Evolutionary conservation across 2,797 vertebrate genomes (phyloP).

Genomic region (Lagocephalus sceleratus): DNA sequence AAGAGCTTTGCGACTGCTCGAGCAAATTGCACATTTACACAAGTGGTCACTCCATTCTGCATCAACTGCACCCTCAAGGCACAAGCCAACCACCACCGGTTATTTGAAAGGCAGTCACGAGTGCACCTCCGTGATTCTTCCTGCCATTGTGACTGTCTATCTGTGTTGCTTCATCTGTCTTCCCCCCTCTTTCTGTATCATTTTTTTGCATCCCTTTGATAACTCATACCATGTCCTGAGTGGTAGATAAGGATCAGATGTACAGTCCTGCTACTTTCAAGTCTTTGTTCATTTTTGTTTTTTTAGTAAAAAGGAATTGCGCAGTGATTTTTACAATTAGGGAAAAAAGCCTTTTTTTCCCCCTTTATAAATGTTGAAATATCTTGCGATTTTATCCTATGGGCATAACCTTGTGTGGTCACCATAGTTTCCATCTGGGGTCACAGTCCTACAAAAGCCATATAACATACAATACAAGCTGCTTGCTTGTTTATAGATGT

Average conservation of each 20-base stretch:
- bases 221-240: slow-evolving; percentile 25
- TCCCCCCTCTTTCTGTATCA: background rate
- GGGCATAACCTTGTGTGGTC: too few relatives aligned
- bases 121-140: slow-evolving; percentile 22
- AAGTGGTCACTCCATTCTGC: slow-evolving; percentile 37
- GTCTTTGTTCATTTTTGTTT: too few relatives aligned
- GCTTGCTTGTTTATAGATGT: too few relatives aligned
- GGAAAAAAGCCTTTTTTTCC: too few relatives aligned
- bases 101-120: slow-evolving; percentile 36
- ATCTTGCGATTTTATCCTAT: too few relatives aligned
- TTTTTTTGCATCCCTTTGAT: slow-evolving; percentile 23
- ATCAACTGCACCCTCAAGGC: slow-evolving; percentile 38
- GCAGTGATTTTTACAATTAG: too few relatives aligned
- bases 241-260: slow-evolving; percentile 36
- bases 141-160: slow-evolving; percentile 7
- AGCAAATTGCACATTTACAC: slow-evolving; percentile 48
- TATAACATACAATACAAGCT: too few relatives aligned
- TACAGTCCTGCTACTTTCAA: slow-evolving; percentile 37
- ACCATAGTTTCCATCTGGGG: too few relatives aligned
- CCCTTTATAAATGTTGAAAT: background rate
- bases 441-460: too few relatives aligned
- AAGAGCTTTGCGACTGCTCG: slow-evolving; percentile 38
- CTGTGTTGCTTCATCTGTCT: slow-evolving; percentile 9
- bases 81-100: slow-evolving; percentile 20
- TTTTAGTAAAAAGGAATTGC: too few relatives aligned